Evolutionary conservation across 2,113 vertebrate genomes (phyloP).

Genomic region (Myrmophylax atrothorax): DNA sequence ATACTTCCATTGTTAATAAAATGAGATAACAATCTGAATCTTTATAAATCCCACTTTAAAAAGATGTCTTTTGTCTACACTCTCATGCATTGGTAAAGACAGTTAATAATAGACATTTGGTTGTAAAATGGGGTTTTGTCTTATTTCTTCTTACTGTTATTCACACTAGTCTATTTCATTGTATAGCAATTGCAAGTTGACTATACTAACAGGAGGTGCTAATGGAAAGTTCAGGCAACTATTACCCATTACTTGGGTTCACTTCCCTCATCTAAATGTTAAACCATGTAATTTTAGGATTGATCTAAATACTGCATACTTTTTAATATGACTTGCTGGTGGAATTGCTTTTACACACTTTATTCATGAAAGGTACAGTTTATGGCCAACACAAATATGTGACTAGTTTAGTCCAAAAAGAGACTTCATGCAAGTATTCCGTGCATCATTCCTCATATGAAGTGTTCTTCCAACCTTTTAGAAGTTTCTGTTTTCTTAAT

Average conservation of each 20-base stretch:
- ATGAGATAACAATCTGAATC: not conserved
- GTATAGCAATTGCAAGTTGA: not conserved
- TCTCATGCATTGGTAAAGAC: not conserved
- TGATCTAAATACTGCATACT: not conserved
- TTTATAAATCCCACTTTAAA: not conserved
- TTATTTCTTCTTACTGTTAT: not conserved
- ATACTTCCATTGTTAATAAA: not conserved
- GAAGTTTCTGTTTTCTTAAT: not conserved
- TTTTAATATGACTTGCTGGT: not conserved
- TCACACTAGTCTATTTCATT: not conserved
- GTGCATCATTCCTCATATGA: not conserved
- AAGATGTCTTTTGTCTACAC: not conserved
- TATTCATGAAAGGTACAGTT: not conserved
- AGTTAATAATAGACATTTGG: not conserved
- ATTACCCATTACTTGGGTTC: not conserved
- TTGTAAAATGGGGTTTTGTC: not conserved
- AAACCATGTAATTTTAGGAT: not conserved
- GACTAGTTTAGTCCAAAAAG: not conserved
- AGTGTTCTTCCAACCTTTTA: not conserved
- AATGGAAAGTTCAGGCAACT: constrained; percentile 12
- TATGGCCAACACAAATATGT: not conserved
- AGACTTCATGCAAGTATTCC: not conserved
- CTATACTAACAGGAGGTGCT: not conserved
- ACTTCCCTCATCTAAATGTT: not conserved
- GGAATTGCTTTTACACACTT: constrained; percentile 1